These are phyloP conservation scores for Mus spicilegus DNA, from an alignment of 2,113 vertebrate species.

Conservation along the genomic window DNA sequence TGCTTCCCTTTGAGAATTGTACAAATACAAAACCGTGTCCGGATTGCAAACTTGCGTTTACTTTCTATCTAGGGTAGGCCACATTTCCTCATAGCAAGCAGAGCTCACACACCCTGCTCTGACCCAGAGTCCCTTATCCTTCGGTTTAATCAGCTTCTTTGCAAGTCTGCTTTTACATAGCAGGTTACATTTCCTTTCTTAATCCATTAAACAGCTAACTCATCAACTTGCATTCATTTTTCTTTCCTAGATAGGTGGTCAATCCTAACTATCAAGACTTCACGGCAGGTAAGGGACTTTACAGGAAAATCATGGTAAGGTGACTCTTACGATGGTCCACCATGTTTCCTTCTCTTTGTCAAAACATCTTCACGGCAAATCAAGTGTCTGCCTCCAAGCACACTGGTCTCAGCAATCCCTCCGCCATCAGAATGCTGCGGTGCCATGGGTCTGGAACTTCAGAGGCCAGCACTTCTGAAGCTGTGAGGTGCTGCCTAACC, in stretches of 20 bases:
- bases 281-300: not conserved
- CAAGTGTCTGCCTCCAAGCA: not conserved
- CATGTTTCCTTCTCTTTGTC: not conserved
- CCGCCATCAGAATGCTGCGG: not conserved
- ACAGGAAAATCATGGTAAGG: not conserved
- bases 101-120: not conserved
- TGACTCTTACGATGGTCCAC: not conserved
- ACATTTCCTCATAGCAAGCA: not conserved
- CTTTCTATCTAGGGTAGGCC: slow-evolving; percentile 14
- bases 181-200: slow-evolving; percentile 35
- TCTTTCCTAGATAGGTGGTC: not conserved
- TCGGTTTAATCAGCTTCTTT: slow-evolving; percentile 3
- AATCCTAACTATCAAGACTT: not conserved
- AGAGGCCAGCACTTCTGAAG: not conserved
- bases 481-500: not conserved
- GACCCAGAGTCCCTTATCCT: not conserved
- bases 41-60: not conserved
- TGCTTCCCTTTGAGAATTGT: not conserved
- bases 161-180: slow-evolving; percentile 24
- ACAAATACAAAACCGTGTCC: not conserved
- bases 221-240: slow-evolving; percentile 5
- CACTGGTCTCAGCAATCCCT: too few relatives aligned
- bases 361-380: not conserved
- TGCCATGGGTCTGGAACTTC: not conserved
- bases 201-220: slow-evolving; percentile 42